Evolutionary conservation across 2,797 vertebrate species (phyloP).

Genomic region (Parauchenoglanis ngamensis): DNA sequence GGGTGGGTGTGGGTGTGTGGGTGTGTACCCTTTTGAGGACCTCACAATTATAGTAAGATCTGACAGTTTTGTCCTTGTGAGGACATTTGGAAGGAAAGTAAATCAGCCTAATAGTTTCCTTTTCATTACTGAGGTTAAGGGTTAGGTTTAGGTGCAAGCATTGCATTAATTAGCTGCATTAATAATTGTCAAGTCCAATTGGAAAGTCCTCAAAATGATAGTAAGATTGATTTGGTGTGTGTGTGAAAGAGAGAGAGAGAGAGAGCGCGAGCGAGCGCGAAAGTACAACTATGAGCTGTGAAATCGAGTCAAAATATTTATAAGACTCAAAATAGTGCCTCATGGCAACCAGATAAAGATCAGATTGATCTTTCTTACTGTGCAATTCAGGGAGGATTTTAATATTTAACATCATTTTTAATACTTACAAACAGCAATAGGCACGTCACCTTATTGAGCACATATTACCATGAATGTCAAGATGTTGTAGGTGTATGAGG

Average conservation of each 20-base stretch:
- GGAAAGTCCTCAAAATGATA: no score
- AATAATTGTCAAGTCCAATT: no score
- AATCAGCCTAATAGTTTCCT: no score
- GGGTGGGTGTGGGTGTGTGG: no score
- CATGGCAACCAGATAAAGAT: neutral
- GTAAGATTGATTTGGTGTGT: no score
- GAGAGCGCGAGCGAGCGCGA: neutral
- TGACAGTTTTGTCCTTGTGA: no score
- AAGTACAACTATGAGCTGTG: neutral
- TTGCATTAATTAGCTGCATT: no score
- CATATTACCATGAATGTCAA: neutral
- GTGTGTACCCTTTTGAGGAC: neutral
- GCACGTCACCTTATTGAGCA: neutral
- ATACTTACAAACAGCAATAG: neutral
- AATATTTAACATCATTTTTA: no score
- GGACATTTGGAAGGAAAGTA: no score
- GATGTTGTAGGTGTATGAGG: neutral
- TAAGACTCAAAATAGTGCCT: conserved; percentile 11
- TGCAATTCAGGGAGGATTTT: neutral
- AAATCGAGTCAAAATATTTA: conserved; percentile 4
- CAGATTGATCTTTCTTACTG: neutral
- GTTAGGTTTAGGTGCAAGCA: no score
- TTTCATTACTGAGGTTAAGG: no score
- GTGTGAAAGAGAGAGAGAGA: neutral
- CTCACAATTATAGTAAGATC: no score